phyloP scores from a whole-genome alignment of 2,113 vertebrate genomes.

The Shinisaurus crocodilurus region DNA sequence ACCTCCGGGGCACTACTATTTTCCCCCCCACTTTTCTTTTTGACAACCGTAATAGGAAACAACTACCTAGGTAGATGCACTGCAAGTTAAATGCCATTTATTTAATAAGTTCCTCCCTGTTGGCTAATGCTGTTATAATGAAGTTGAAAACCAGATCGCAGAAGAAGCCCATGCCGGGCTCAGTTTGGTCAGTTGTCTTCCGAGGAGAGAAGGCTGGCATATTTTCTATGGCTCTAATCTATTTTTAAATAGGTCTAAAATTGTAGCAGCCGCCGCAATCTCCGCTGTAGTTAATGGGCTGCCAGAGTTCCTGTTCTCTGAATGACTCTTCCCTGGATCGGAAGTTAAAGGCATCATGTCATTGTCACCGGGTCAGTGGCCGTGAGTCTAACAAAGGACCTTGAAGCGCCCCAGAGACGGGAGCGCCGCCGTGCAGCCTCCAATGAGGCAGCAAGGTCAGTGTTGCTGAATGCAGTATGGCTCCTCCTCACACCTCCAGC shows the following conservation, averaged over 20 bases:
- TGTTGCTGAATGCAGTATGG: slow-evolving; percentile 36
- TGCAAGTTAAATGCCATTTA: slow-evolving; percentile 70
- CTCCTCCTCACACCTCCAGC: background rate
- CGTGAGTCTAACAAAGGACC: slow-evolving; percentile 56
- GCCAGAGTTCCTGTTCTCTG: slow-evolving; percentile 68
- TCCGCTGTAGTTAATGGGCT: slow-evolving; percentile 74
- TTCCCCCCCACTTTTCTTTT: slow-evolving; percentile 12
- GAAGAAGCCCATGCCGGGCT: slow-evolving; percentile 66
- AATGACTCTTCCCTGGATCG: slow-evolving; percentile 62
- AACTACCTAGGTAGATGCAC: slow-evolving; percentile 58
- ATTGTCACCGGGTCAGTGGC: slow-evolving; percentile 51
- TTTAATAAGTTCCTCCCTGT: slow-evolving; percentile 75
- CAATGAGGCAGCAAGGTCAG: slow-evolving; percentile 55
- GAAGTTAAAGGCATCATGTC: slow-evolving; percentile 57
- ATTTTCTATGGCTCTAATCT: slow-evolving; percentile 69
- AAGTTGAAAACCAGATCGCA: slow-evolving; percentile 75
- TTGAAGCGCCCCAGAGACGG: slow-evolving; percentile 39
- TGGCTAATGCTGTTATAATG: slow-evolving; percentile 75
- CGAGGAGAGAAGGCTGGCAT: slow-evolving; percentile 60
- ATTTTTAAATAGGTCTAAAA: slow-evolving; percentile 75
- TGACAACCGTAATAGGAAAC: slow-evolving; percentile 38
- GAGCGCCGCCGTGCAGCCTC: slow-evolving; percentile 30
- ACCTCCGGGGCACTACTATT: background rate
- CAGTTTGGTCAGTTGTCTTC: slow-evolving; percentile 69
- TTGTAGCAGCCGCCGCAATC: slow-evolving; percentile 67